Evolutionary conservation across 2,113 vertebrate species (phyloP).

Genomic region (Daphoenositta chrysoptera): DNA sequence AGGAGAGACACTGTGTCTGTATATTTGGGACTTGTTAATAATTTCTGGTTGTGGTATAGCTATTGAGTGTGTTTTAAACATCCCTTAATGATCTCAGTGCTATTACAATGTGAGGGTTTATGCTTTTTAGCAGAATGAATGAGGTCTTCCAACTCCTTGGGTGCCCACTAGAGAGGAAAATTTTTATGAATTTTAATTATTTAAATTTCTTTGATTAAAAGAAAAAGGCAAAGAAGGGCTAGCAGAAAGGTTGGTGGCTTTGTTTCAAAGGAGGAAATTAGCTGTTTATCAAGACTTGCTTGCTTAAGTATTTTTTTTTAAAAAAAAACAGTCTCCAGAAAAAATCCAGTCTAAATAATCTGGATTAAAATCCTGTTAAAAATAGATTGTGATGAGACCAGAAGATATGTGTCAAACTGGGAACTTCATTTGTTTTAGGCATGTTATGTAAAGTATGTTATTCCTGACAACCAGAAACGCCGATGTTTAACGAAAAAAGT

Average conservation of each 20-base stretch:
- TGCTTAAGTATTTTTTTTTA: neutral
- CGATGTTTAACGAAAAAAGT: neutral
- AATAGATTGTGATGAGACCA: neutral
- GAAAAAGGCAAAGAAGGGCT: neutral
- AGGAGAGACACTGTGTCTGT: neutral
- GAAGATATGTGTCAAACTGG: neutral
- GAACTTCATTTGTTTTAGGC: neutral
- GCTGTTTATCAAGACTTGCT: neutral
- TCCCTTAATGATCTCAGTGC: neutral
- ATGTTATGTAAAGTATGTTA: neutral
- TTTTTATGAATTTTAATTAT: neutral
- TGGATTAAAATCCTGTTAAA: neutral
- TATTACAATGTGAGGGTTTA: neutral
- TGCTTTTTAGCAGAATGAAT: neutral
- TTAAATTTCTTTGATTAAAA: neutral
- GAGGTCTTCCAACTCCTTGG: neutral
- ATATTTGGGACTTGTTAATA: neutral
- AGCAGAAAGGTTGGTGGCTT: neutral
- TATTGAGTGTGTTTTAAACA: neutral
- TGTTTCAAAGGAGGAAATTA: neutral
- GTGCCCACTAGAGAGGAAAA: neutral
- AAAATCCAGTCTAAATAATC: neutral
- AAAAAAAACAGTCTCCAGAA: neutral
- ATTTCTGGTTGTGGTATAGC: neutral
- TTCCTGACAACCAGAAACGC: neutral